phyloP scores from a whole-genome alignment of 2,113 vertebrate genomes.

The Halcyon malimbica region DNA sequence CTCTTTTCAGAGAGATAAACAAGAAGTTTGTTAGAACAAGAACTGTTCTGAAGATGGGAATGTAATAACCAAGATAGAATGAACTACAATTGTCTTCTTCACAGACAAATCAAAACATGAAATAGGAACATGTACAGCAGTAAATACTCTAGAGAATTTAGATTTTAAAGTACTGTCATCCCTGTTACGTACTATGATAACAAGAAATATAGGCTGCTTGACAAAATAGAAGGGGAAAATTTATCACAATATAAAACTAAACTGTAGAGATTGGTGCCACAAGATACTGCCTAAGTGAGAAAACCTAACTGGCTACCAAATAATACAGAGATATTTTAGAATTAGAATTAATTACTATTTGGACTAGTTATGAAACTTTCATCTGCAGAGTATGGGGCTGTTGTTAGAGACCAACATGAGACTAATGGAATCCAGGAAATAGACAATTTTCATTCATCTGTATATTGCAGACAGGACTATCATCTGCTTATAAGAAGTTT shows the following conservation, averaged over 20 bases:
- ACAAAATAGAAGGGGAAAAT: neutral
- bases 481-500: neutral
- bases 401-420: neutral
- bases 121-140: neutral
- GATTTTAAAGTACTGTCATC: neutral
- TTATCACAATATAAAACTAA: neutral
- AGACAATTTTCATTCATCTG: neutral
- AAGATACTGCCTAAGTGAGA: neutral
- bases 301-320: neutral
- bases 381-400: neutral
- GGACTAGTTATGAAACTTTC: neutral
- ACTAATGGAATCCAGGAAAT: neutral
- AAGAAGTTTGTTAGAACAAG: neutral
- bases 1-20: neutral
- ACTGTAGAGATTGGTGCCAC: neutral
- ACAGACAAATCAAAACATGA: neutral
- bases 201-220: neutral
- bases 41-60: neutral
- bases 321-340: neutral
- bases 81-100: neutral
- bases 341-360: neutral
- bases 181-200: neutral
- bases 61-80: neutral
- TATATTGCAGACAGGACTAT: neutral
- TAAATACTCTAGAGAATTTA: neutral